Conservation (phyloP, 1,140 invertebrate species). For the Drosophila parabipectinata region DNA sequence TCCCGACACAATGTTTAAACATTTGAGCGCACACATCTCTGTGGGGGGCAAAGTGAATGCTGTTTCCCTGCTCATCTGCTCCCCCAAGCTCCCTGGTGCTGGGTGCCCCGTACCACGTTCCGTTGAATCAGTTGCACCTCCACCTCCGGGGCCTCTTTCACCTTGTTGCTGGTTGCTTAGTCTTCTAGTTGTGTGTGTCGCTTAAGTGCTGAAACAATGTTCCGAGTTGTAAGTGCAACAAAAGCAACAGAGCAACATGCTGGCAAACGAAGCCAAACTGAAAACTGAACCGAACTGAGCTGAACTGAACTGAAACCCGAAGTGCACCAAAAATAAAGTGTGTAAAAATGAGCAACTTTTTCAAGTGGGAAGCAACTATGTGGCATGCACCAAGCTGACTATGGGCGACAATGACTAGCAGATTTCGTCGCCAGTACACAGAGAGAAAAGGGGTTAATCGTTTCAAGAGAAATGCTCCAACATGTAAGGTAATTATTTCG, state of each 20-base stretch:
- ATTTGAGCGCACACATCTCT: conserved; percentile 64
- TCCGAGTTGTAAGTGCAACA: conserved; percentile 80
- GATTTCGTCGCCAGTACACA: conserved; percentile 36
- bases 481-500: background rate
- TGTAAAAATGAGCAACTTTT: conserved; percentile 82
- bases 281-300: conserved; percentile 16
- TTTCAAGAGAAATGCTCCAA: background rate
- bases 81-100: conserved; percentile 9
- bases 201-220: conserved; percentile 82
- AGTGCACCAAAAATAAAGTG: conserved; percentile 80
- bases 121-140: conserved; percentile 21
- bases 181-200: conserved; percentile 68
- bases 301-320: conserved; percentile 32
- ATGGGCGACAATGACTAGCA: conserved; percentile 50
- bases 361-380: conserved; percentile 81
- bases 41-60: conserved; percentile 67
- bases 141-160: conserved; percentile 23
- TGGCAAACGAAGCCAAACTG: conserved; percentile 39
- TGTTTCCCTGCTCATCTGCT: conserved; percentile 41
- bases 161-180: conserved; percentile 41
- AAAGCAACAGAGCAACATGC: conserved; percentile 48
- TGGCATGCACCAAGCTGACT: conserved; percentile 38
- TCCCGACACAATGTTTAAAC: conserved; percentile 73
- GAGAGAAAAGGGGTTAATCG: background rate
- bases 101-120: background rate